Conservation (phyloP, 2,888 invertebrate genomes). For the Tortricodes alternella region DNA sequence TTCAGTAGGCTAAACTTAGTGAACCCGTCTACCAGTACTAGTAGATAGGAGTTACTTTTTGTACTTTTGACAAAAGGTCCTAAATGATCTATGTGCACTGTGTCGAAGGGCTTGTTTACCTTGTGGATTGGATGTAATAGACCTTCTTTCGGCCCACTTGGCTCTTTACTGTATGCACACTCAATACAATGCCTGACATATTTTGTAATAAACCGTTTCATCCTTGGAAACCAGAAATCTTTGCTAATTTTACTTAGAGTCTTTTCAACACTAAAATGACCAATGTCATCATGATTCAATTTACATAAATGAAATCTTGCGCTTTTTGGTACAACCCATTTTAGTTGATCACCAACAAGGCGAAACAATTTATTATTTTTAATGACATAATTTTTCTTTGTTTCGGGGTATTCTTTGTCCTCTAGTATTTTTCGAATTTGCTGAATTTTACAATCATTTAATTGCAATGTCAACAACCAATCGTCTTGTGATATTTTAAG, state of each 20-base stretch:
- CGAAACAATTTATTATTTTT: background rate
- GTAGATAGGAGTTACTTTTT: background rate
- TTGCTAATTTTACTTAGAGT: constrained; percentile 20
- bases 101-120: constrained; percentile 11
- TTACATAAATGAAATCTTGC: constrained; percentile 2
- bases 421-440: background rate
- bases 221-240: constrained; percentile 19
- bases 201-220: constrained; percentile 24
- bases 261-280: constrained; percentile 37
- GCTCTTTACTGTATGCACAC: constrained; percentile 22
- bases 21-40: constrained; percentile 28
- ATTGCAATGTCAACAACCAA: constrained; percentile 5
- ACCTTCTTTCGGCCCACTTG: constrained; percentile 5
- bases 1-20: constrained; percentile 26
- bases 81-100: constrained; percentile 27
- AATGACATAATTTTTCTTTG: background rate
- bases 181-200: constrained; percentile 23
- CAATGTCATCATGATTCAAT: constrained; percentile 38
- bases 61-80: constrained; percentile 32
- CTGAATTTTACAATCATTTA: background rate
- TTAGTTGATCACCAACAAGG: constrained; percentile 9
- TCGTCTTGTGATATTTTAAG: constrained; percentile 1
- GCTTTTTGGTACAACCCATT: constrained; percentile 11
- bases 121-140: constrained; percentile 23
- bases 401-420: background rate